Evolutionary conservation across 2,888 invertebrate species (phyloP), one percentile per base, ranked within the genome.

Genomic region (Leptarthrus brevirostris): DNA sequence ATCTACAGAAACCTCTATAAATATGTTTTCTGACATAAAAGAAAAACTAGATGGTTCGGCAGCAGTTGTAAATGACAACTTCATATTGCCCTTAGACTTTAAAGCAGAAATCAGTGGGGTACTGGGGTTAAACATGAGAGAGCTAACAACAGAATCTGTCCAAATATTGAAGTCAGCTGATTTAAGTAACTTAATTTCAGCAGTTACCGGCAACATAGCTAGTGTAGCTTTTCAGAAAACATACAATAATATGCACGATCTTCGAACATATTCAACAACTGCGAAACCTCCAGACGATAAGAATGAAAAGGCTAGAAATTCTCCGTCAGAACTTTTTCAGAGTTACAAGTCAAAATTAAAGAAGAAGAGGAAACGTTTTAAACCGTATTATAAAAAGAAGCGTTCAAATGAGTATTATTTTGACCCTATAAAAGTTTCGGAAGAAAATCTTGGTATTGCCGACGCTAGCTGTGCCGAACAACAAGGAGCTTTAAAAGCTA

Each of bases 81-180:
- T n/a, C 18, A 64, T 24, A 64, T 22, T 64, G 20, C 52, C 69
- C 10, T 10, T 69, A 14, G 34, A 49, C n/a, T 69, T 69, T 12
- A 52, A 49, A 30, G 52, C 69, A 10, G 52, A 52, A 34, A 34
- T 52, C 1, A 52, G 18, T 22, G 69, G 69, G 3, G 18, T 34
- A 22, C 12, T 69, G 2, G 34, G 69, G 1, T 18, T 69, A 30
- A 69, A 34, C 34, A 34, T 34, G 26, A 34, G 12, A 8, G 4
- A 34, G 0, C 0, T 69, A 0, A 20, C 44, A 6, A n/a, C 18
- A 1, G 3, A 69, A 12, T 30, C 6, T 52, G 12, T 52, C 10
- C 2, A 52, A n/a, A 34, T 52, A 22, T 2, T 64, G 24, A 30
- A n/a, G 1, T 3, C 26, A 30, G 0, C 34, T 4, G 69, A 52